Base-by-base conservation (phyloP, 1,140 invertebrate species). In the Drosophila gunungcola region DNA sequence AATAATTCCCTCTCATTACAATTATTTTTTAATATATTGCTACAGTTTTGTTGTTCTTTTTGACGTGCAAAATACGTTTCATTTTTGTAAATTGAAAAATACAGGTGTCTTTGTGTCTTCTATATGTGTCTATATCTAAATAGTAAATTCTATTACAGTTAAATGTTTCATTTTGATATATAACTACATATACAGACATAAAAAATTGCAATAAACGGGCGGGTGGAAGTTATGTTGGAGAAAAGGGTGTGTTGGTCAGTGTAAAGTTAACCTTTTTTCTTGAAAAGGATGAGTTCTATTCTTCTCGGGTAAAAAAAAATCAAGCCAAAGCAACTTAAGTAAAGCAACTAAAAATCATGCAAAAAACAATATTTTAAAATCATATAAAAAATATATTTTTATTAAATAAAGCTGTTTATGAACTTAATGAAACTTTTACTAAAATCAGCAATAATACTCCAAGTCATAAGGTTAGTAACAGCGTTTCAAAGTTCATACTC, bases 401-500 rank as follows among this genome's bases (percentile, higher is more conserved):
- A 85, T 86, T 82, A 82, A 58, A 76, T 82, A 82, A 83, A 86
- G 74, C 75, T 58, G 68, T 64, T 70, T 67, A 76, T 49, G 64
- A 86, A 61, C 82, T 88, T 78, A 75, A 68, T 78, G 67, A 77
- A 80, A 80, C 54, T 63, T 75, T 72, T 68, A 72, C 73, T 85
- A 73, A 85, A 85, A 65, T 63, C 68, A 64, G 82, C 65, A 72
- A 73, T 82, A 78, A 64, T 60, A 70, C 67, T 79, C 65, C 55
- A 68, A 69, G 73, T 67, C 42, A 74, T 56, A 25, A 21, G 64
- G 51, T 79, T 76, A 79, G 65, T 83, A 69, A 69, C 58, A 79
- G 64, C 56, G 64, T 79, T 82, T 13, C 64, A 53, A 55, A 68
- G 39, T 55, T 73, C 34, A 27, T 63, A 41, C 46, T 43, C 60